phyloP scores from a whole-genome alignment of 2,888 invertebrate genomes.

The Arctia plantaginis region DNA sequence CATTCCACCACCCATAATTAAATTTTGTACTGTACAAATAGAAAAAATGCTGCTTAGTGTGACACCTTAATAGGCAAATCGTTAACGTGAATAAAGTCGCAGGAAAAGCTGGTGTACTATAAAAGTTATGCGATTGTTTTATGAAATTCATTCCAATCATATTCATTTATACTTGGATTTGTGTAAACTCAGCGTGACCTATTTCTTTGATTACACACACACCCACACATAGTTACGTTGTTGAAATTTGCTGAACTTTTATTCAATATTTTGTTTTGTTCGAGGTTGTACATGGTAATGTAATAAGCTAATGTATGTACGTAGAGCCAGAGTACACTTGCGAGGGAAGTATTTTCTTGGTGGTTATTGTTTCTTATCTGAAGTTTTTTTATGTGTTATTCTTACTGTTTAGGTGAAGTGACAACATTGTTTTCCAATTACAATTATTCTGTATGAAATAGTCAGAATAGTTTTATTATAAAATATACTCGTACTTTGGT shows the following conservation, averaged over 20 bases:
- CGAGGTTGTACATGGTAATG: constrained; percentile 40
- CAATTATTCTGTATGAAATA: neutral
- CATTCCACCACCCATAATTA: too few species aligned
- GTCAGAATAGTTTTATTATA: too few species aligned
- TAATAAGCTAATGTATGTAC: constrained; percentile 48
- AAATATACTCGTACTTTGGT: too few species aligned
- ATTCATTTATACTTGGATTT: neutral
- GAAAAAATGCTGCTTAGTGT: neutral
- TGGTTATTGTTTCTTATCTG: constrained; percentile 8
- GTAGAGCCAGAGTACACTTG: constrained; percentile 16
- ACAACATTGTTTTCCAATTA: neutral
- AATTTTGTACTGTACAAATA: neutral
- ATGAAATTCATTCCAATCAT: neutral
- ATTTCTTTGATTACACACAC: constrained; percentile 24
- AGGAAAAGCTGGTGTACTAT: neutral
- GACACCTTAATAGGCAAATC: neutral
- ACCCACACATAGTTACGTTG: constrained; percentile 17
- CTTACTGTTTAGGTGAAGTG: neutral
- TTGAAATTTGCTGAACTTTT: constrained; percentile 26
- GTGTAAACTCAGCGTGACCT: constrained; percentile 15
- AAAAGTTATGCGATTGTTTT: neutral
- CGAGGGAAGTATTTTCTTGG: constrained; percentile 31
- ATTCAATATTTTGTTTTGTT: constrained; percentile 36
- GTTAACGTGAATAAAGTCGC: neutral
- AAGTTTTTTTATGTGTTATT: neutral